Evolutionary conservation across 2,113 vertebrate genomes (phyloP), one percentile per base, ranked within the genome.

Genomic region (Circaetus cinerascens): DNA sequence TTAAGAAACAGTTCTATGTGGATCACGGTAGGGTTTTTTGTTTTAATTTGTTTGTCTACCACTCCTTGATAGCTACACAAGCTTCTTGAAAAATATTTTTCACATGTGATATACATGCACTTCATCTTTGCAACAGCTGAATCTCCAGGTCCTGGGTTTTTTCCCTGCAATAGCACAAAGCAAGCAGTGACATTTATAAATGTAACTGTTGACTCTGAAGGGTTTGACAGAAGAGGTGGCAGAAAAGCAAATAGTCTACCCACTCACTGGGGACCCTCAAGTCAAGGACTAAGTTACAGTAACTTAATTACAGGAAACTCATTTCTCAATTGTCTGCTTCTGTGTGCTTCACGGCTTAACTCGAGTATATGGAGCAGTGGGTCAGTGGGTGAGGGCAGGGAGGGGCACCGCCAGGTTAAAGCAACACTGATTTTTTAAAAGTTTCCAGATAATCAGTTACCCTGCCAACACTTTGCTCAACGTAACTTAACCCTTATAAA

Each of bases 251-350:
- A 97, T 0, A 95, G 75, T 60, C 79, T 95, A 66, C 53, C 88
- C 5, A 3, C 56, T 86, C 87, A 72, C 92, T 77, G 83, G 80
- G 43, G 88, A 86, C 91, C 40, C 83, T 93, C 7, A 2, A 97
- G 93, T 94, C 83, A 97, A 97, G 91, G 97, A 88, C 88, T 82
- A 86, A 88, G 68, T 90, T 82, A 86, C 86, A 93, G 71, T 92
- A 93, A 92, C 45, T 68, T 93, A 95, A 96, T 95, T 90, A 94
- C 92, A 95, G 88, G 92, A 97, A 97, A 93, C 77, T 92, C 69
- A 87, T 88, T 96, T 95, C 51, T 91, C 80, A 80, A 16, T 92
- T 59, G 81, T 90, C 95, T 81, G 81, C 86, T 75, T 88, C 85
- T 50, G 5, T 85, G 66, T 46, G 76, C 45, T 90, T 34, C 64